phyloP scores from a whole-genome alignment of 30 jellyfish, hydroid and myxozoan genomes.

The Aurelia sp. region DNA sequence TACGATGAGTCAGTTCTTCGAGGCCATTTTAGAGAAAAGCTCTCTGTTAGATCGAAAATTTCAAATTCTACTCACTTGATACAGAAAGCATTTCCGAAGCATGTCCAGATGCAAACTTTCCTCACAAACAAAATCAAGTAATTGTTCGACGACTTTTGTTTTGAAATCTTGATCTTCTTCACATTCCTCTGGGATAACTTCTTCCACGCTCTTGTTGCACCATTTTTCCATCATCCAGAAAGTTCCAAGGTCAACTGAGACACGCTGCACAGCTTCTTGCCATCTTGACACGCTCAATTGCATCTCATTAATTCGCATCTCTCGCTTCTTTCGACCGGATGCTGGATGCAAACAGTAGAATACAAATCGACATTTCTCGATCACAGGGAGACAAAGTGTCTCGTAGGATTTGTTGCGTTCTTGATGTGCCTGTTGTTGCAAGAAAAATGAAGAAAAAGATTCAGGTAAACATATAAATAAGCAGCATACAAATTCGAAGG shows the following conservation, averaged over 20 bases:
- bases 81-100: conserved; percentile 77
- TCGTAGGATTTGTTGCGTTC: conserved; percentile 69
- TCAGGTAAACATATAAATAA: too few relatives aligned
- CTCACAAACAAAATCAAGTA: conserved; percentile 78
- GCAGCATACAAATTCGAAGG: too few relatives aligned
- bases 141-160: conserved; percentile 45
- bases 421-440: conserved; percentile 44
- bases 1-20: too few relatives aligned
- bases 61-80: conserved; percentile 49
- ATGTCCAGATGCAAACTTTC: conserved; percentile 70
- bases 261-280: conserved; percentile 45
- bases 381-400: conserved; percentile 69
- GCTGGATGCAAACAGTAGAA: conserved; percentile 81
- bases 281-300: conserved; percentile 44
- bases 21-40: too few relatives aligned
- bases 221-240: conserved; percentile 75
- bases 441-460: too few relatives aligned
- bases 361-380: conserved; percentile 78
- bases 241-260: conserved; percentile 48
- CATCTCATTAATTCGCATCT: conserved; percentile 1
- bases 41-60: too few relatives aligned
- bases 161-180: conserved; percentile 10
- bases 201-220: conserved; percentile 35
- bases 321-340: conserved; percentile 30
- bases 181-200: background rate